A percentile compares a stretch with the other conserved stretches of the same genome.
Evolutionary conservation across 1,140 invertebrate genomes (phyloP).

Genomic region (Drosophila sturtevanti): DNA sequence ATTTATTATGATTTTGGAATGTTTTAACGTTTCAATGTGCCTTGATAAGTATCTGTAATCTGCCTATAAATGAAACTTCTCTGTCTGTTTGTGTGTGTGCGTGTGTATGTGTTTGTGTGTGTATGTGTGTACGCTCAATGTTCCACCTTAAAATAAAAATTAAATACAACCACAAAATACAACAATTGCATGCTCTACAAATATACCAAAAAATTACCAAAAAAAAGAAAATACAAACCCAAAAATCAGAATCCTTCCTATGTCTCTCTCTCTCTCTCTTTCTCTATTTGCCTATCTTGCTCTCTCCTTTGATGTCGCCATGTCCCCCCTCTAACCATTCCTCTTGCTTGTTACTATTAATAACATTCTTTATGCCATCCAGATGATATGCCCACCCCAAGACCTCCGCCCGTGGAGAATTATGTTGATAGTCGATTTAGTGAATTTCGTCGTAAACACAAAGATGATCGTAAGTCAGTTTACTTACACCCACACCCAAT

Average conservation of each 20-base stretch:
- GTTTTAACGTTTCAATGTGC: slow-evolving; percentile 72
- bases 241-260: slow-evolving; percentile 37
- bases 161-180: slow-evolving; percentile 71
- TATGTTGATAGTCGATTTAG: slow-evolving; percentile 81
- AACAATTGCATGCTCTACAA: slow-evolving; percentile 82
- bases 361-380: slow-evolving; percentile 40
- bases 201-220: slow-evolving; percentile 49
- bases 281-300: not conserved
- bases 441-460: slow-evolving; percentile 82
- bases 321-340: slow-evolving; percentile 27
- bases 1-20: slow-evolving; percentile 46
- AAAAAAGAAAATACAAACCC: slow-evolving; percentile 27
- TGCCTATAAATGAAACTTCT: slow-evolving; percentile 72
- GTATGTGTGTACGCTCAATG: slow-evolving; percentile 53
- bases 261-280: slow-evolving; percentile 14
- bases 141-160: slow-evolving; percentile 61
- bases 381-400: slow-evolving; percentile 81
- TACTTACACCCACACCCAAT: not conserved
- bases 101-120: slow-evolving; percentile 43
- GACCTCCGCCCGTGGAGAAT: slow-evolving; percentile 72
- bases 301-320: slow-evolving; percentile 65
- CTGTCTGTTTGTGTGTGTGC: slow-evolving; percentile 44
- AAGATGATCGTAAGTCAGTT: slow-evolving; percentile 81
- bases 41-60: slow-evolving; percentile 82
- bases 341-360: slow-evolving; percentile 23